These are phyloP conservation scores for Clytia hemisphaerica DNA, from an alignment of 30 jellyfish, hydroid and myxozoan species.

Conservation along the genomic window DNA sequence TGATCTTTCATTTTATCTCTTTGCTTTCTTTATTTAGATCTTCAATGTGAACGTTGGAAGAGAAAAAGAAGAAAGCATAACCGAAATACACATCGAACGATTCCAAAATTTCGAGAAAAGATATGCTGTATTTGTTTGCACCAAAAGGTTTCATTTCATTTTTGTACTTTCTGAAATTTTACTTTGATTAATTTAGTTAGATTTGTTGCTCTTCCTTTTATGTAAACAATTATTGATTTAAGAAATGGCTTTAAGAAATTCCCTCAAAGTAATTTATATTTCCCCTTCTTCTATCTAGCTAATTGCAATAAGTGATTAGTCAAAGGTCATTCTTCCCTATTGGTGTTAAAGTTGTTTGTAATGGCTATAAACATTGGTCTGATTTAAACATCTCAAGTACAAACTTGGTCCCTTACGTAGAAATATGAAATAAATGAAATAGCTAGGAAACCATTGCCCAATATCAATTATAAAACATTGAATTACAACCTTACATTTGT, in stretches of 20 bases:
- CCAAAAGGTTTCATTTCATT: conserved; percentile 54
- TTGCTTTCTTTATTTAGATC: conserved; percentile 29
- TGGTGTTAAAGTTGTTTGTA: no score
- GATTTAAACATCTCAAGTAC: no score
- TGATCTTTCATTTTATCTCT: not conserved
- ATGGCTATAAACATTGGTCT: no score
- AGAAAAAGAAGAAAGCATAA: conserved; percentile 49
- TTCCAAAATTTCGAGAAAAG: conserved; percentile 60
- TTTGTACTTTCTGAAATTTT: not conserved
- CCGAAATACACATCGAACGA: conserved; percentile 65
- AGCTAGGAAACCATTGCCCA: not conserved
- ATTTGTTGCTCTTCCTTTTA: not conserved
- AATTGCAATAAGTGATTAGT: no score
- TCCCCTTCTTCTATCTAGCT: not conserved
- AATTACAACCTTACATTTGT: not conserved
- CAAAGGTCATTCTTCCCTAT: no score
- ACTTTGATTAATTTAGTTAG: not conserved
- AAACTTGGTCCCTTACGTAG: not conserved
- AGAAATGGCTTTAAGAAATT: not conserved
- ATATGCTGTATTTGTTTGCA: conserved; percentile 57
- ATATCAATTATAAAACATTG: not conserved
- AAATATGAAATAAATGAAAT: not conserved
- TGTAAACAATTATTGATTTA: not conserved
- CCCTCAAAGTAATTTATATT: not conserved
- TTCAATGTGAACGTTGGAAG: conserved; percentile 43